These are phyloP conservation scores for Caenorhabditis afra DNA, from an alignment of 2,888 invertebrate genomes.

Conservation along the genomic window DNA sequence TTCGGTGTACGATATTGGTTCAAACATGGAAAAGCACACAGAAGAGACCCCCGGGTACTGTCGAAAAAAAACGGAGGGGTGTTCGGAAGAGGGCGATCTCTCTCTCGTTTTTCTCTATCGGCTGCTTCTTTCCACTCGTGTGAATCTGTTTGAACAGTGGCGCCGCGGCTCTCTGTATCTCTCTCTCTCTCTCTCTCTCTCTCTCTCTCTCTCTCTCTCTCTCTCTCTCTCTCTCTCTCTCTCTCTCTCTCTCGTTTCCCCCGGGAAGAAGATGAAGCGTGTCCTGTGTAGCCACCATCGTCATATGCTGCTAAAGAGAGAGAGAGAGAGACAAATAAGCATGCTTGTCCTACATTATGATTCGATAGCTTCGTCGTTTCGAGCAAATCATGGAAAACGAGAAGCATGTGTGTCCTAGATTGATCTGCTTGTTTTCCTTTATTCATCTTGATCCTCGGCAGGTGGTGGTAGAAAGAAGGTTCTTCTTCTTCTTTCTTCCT, in stretches of 20 bases:
- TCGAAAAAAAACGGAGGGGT: constrained; percentile 17
- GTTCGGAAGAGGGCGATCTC: constrained; percentile 4
- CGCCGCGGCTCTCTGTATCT: constrained; percentile 41
- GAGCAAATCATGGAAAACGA: constrained; percentile 2
- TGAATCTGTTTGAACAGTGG: constrained; percentile 60
- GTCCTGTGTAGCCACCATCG: constrained; percentile 6
- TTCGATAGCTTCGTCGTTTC: constrained; percentile 14
- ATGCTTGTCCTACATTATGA: constrained; percentile 58
- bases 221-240: constrained; percentile 4
- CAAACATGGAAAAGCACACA: too few species aligned
- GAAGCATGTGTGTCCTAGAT: constrained; percentile 9
- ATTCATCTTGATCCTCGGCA: constrained; percentile 16
- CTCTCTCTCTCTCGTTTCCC: constrained; percentile 6
- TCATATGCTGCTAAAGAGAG: constrained; percentile 39
- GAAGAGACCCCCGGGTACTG: too few species aligned
- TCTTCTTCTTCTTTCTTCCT: too few species aligned
- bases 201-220: constrained; percentile 6
- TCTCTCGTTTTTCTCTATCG: constrained; percentile 10
- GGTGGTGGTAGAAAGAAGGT: constrained; percentile 4
- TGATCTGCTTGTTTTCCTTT: not conserved
- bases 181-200: constrained; percentile 8
- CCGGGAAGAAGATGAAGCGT: constrained; percentile 39
- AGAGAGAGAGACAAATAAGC: constrained; percentile 59
- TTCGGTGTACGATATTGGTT: too few species aligned
- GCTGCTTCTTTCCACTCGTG: constrained; percentile 37